Evolutionary conservation across 2,797 vertebrate species (phyloP), one percentile per base, ranked within the genome.

Genomic region (Sebastes taczanowskii): DNA sequence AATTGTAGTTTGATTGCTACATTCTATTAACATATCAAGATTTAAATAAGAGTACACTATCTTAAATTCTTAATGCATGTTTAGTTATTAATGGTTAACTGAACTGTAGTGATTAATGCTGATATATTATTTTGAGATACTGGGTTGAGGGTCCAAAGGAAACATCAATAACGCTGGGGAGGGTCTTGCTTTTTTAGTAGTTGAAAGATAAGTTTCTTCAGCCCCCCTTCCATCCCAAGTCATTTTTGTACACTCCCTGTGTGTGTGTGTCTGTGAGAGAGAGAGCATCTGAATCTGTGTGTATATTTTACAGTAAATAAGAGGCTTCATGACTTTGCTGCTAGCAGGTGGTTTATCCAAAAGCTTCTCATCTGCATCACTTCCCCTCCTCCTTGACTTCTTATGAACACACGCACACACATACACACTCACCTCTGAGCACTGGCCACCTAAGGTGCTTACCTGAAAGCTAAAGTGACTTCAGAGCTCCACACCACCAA

Each of bases 401-500:
- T 9, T 16, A 42, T 25, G 35, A 78, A 29, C 35, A 42, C 68
- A 14, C 42, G 6, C 25, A 30, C 65, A 63, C n/a, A 56, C 9
- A 25, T 22, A 46, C 49, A 46, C 55, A 25, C 18, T 30, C 55
- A n/a, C 13, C 4, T 59, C 30, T 35, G 71, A 75, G 58, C 22
- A 1, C 4, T 1, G 81, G 52, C 90, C 88, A 86, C 87, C 88
- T 62, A 60, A 2, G 3, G 59, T 61, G 83, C 11, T 80, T 90
- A 86, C 79, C 77, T 83, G 81, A 81, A 79, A 81, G 82, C 75
- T 86, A 78, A 83, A 86, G 78, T 76, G 77, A 88, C 84, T 85
- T 92, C 79, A 90, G 88, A 88, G 87, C 66, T 75, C 86, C 74
- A 68, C 75, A 83, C 68, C 69, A 82, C 82, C 83, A 91, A 90